phyloP scores from a whole-genome alignment of 2,888 invertebrate species.

The Cerastis leucographa region DNA sequence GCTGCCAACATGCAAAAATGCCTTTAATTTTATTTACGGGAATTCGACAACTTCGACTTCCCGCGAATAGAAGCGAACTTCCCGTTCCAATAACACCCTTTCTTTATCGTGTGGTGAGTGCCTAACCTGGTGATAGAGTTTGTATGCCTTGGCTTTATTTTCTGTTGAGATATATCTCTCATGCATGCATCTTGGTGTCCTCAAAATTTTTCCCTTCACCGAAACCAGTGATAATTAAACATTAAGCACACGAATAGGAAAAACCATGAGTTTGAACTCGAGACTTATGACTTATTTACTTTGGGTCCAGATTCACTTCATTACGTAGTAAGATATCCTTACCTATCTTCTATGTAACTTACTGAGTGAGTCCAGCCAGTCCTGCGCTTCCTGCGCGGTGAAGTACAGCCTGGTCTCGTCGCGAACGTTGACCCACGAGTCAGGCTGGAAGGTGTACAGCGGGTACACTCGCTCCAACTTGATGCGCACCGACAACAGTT shows the following conservation, averaged over 20 bases:
- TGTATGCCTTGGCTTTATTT: no score
- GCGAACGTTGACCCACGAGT: constrained; percentile 93
- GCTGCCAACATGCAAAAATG: background rate
- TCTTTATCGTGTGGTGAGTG: no score
- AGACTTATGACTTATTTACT: no score
- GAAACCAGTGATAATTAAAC: no score
- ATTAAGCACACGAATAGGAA: no score
- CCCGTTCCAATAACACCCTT: background rate
- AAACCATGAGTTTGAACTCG: no score
- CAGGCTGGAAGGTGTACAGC: constrained; percentile 96
- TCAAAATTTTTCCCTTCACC: no score
- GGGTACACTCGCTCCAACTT: constrained; percentile 97
- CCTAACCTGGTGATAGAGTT: no score
- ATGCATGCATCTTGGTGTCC: no score
- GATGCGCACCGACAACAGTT: constrained; percentile 96
- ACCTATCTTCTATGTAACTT: constrained; percentile 71
- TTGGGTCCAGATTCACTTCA: background rate
- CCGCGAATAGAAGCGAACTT: background rate
- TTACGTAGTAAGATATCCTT: background rate
- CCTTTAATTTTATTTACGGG: background rate
- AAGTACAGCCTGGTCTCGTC: constrained; percentile 96
- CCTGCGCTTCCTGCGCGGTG: constrained; percentile 94
- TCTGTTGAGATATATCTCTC: no score
- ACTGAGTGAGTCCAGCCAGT: constrained; percentile 93
- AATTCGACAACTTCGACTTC: background rate